Evolutionary conservation across 1,140 invertebrate genomes (phyloP).

Genomic region (Orussus abietinus): DNA sequence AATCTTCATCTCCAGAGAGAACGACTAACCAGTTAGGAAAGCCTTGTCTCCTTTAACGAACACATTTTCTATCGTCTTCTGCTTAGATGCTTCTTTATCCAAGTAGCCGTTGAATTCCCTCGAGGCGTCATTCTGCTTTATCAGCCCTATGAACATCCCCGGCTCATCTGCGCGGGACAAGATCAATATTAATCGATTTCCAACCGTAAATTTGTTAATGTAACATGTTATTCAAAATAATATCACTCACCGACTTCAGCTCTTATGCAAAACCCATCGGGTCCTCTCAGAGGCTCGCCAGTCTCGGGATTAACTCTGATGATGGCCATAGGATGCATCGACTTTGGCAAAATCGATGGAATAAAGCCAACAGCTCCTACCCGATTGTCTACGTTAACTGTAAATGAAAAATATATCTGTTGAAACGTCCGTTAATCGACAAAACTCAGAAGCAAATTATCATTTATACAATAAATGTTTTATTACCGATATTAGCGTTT

Average conservation of each 20-base stretch:
- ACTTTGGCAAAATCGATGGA: slow-evolving; percentile 57
- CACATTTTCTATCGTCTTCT: slow-evolving; percentile 69
- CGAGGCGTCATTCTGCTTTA: slow-evolving; percentile 55
- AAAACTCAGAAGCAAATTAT: slow-evolving; percentile 3
- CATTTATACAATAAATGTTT: slow-evolving; percentile 11
- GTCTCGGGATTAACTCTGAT: slow-evolving; percentile 60
- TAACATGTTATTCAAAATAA: slow-evolving; percentile 8
- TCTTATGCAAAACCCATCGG: slow-evolving; percentile 62
- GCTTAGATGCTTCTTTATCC: slow-evolving; percentile 62
- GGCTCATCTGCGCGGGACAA: slow-evolving; percentile 58
- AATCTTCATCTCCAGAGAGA: not conserved
- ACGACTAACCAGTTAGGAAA: slow-evolving; percentile 62
- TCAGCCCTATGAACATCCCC: slow-evolving; percentile 74
- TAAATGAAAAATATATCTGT: slow-evolving; percentile 22
- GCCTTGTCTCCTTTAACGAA: slow-evolving; percentile 67
- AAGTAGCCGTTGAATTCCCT: slow-evolving; percentile 63
- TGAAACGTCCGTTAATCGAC: slow-evolving; percentile 2
- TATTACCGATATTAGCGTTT: slow-evolving; percentile 66
- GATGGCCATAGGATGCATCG: slow-evolving; percentile 55
- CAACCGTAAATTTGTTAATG: not conserved
- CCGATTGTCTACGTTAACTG: slow-evolving; percentile 67
- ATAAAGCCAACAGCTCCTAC: slow-evolving; percentile 74
- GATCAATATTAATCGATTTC: slow-evolving; percentile 16
- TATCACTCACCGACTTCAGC: slow-evolving; percentile 56
- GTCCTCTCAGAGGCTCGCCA: slow-evolving; percentile 58